Evolutionary conservation across 1,140 invertebrate genomes (phyloP).

Genomic region (Drosophila ambigua): DNA sequence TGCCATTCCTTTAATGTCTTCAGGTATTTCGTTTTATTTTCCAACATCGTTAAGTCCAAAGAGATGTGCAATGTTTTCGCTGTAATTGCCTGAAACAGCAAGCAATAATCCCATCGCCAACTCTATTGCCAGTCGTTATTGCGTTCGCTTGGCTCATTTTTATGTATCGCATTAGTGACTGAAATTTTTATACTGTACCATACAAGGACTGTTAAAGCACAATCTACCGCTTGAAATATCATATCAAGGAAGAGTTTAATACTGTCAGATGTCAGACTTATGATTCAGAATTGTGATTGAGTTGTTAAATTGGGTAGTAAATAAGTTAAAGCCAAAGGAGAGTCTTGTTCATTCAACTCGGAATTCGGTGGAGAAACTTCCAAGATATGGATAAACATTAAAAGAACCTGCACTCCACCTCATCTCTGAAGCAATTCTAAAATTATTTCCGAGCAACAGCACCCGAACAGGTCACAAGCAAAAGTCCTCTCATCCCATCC

Average conservation of each 20-base stretch:
- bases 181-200: constrained; percentile 10
- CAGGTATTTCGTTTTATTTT: background rate
- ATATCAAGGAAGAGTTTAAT: constrained; percentile 11
- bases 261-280: constrained; percentile 1
- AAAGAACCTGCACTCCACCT: no score
- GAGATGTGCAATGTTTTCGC: background rate
- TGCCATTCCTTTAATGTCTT: no score
- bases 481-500: no score
- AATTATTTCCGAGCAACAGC: no score
- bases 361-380: background rate
- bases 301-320: constrained; percentile 6
- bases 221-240: background rate
- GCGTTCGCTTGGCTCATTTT: no score
- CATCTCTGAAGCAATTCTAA: no score
- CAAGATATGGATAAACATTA: no score
- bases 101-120: background rate
- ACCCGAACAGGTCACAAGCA: no score
- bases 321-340: background rate
- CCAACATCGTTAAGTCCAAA: background rate
- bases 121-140: background rate
- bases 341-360: background rate
- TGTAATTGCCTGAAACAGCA: no score
- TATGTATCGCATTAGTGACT: background rate
- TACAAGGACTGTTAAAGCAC: background rate
- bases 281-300: no score